Evolutionary conservation across 2,888 invertebrate species (phyloP).

Genomic region (Encarsia formosa): DNA sequence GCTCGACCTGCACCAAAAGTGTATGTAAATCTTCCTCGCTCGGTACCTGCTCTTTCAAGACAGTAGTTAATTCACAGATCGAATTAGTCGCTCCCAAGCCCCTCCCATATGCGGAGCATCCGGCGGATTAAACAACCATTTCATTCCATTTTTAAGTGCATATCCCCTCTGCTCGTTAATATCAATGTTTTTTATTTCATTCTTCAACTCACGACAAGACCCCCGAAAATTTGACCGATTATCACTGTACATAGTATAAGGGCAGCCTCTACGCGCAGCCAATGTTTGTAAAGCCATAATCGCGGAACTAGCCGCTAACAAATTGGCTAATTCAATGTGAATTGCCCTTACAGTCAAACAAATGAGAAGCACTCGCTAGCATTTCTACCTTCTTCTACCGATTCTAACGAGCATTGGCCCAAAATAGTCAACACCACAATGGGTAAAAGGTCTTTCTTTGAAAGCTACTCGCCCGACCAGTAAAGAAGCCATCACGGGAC

Average conservation of each 20-base stretch:
- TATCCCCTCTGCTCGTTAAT: neutral
- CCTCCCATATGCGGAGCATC: slow-evolving; percentile 9
- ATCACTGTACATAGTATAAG: slow-evolving; percentile 11
- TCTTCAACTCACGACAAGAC: neutral
- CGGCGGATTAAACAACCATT: slow-evolving; percentile 11
- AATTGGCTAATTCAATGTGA: slow-evolving; percentile 19
- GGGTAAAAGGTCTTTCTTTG: slow-evolving; percentile 18
- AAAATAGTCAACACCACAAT: slow-evolving; percentile 27
- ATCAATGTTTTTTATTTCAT: neutral
- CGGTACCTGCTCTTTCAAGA: neutral
- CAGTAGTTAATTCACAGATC: slow-evolving; percentile 10
- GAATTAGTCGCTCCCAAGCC: slow-evolving; percentile 4
- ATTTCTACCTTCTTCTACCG: slow-evolving; percentile 19
- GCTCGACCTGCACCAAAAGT: slow-evolving; percentile 16
- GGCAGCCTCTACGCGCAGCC: slow-evolving; percentile 21
- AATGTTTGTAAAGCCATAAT: slow-evolving; percentile 20
- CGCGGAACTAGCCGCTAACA: slow-evolving; percentile 9
- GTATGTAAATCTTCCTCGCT: slow-evolving; percentile 15
- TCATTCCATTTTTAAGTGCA: neutral
- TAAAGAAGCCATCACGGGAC: slow-evolving; percentile 14
- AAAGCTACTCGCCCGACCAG: slow-evolving; percentile 9
- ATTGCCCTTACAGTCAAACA: slow-evolving; percentile 24
- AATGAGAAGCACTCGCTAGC: slow-evolving; percentile 25
- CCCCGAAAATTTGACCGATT: slow-evolving; percentile 9
- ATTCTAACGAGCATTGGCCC: slow-evolving; percentile 23